phyloP scores from a whole-genome alignment of 1,140 invertebrate genomes.

The Ceratitis capitata region DNA sequence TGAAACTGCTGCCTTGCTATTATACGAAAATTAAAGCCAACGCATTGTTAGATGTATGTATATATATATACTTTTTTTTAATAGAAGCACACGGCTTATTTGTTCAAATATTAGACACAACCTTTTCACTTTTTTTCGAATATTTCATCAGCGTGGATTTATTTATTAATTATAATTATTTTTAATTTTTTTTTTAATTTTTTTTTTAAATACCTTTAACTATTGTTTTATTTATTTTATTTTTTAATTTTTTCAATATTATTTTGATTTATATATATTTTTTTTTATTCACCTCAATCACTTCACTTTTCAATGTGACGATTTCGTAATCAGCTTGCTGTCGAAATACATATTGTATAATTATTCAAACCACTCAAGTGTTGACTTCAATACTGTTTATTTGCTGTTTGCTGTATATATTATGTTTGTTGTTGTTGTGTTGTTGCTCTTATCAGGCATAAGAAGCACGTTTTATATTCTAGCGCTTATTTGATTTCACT shows the following conservation, averaged over 20 bases:
- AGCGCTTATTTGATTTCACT: background rate
- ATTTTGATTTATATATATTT: background rate
- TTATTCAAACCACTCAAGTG: background rate
- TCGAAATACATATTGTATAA: background rate
- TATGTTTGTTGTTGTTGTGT: too few relatives aligned
- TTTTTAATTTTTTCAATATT: background rate
- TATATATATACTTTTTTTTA: too few relatives aligned
- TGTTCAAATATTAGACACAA: background rate
- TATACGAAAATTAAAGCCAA: background rate
- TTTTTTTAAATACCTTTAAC: background rate
- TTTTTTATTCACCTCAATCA: background rate
- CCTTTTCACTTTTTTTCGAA: background rate
- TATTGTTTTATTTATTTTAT: background rate
- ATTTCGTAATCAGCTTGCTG: background rate
- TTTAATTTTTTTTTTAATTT: background rate
- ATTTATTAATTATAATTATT: background rate
- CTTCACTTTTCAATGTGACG: background rate
- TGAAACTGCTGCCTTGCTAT: background rate
- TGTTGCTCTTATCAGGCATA: background rate
- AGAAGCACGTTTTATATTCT: background rate
- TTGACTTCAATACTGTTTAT: background rate
- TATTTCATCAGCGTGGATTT: too few relatives aligned
- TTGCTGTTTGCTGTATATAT: background rate
- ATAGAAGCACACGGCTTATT: background rate
- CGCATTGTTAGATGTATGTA: too few relatives aligned